Evolutionary conservation across 2,888 invertebrate species (phyloP), one percentile per base, ranked within the genome.

Genomic region (Cancer borealis): DNA sequence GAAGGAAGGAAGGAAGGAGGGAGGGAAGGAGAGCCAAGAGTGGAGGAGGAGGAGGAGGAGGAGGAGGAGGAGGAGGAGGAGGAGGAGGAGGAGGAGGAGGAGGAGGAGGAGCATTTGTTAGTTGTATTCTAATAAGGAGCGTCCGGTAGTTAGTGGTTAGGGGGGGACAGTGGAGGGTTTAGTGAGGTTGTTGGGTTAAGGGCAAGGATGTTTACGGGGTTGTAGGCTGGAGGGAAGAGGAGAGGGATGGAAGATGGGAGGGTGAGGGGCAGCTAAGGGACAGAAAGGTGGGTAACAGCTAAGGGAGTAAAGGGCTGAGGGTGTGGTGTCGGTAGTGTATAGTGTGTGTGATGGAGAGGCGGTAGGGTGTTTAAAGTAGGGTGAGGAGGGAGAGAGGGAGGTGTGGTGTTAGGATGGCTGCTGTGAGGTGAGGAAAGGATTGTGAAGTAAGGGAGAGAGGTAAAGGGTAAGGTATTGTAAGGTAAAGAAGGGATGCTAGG

Each of bases 121-220:
- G 84, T 84, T 84, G 84, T 84, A 39, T 39, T 39, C 84, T 84
- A 39, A 84, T 84, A 84, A 84, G 84, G 84, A 30, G 84, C 84
- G 84, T 84, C 39, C 84, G 30, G 39, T 84, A 39, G 84, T 84
- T 84, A 14, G 84, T 84, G 84, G 84, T 84, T 39, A 84, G 84
- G 39, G 10, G 39, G 39, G 84, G 30, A 39, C 12, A n/a, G 39
- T 14, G 39, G 84, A 84, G 84, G 17, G 39, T 30, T 73, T n/a
- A 73, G 73, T n/a, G 73, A 26, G n/a, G 66, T 21, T 73, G n/a
- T 73, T 73, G 73, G 73, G 73, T 73, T n/a, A 26, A 73, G 73
- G 26, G 26, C 26, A 26, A 26, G 26, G 26, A 26, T 26, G 73
- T 73, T 73, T 73, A 73, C 73, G 26, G 73, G 26, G 73, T 10